phyloP scores from a whole-genome alignment of 2,113 vertebrate species.

The Herpetotheres cachinnans region DNA sequence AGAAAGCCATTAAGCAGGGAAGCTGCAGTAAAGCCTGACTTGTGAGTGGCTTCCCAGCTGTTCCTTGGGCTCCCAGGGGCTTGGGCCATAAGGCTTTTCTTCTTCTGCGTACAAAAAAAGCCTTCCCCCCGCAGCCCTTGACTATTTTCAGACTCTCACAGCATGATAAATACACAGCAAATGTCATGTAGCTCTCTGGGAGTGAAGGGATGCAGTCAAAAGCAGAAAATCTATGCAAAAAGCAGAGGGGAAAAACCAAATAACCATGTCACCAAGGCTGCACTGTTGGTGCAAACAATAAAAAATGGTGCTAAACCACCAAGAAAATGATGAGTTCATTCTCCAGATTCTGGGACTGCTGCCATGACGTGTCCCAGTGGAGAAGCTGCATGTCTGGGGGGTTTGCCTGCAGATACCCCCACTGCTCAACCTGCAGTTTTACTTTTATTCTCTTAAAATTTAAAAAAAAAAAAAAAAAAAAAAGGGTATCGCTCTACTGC shows the following conservation, averaged over 20 bases:
- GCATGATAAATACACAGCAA: background rate
- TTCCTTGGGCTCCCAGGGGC: background rate
- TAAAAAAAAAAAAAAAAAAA: background rate
- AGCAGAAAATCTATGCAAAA: background rate
- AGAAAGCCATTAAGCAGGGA: background rate
- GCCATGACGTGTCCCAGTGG: background rate
- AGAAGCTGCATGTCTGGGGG: accelerated
- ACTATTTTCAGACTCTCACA: background rate
- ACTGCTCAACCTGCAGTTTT: background rate
- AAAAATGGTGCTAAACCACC: background rate
- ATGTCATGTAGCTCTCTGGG: background rate
- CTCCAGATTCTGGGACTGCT: background rate
- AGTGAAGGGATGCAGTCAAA: background rate
- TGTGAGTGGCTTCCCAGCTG: background rate
- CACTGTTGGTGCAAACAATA: background rate
- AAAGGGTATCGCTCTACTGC: background rate
- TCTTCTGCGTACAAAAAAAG: background rate
- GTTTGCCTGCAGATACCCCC: background rate
- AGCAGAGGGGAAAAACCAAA: no score
- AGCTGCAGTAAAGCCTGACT: background rate
- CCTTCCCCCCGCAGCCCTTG: no score
- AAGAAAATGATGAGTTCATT: background rate
- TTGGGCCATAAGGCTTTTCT: background rate
- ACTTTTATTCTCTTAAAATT: background rate
- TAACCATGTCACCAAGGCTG: background rate